Evolutionary conservation across 2,113 vertebrate species (phyloP).

Genomic region (Aegithalos caudatus): DNA sequence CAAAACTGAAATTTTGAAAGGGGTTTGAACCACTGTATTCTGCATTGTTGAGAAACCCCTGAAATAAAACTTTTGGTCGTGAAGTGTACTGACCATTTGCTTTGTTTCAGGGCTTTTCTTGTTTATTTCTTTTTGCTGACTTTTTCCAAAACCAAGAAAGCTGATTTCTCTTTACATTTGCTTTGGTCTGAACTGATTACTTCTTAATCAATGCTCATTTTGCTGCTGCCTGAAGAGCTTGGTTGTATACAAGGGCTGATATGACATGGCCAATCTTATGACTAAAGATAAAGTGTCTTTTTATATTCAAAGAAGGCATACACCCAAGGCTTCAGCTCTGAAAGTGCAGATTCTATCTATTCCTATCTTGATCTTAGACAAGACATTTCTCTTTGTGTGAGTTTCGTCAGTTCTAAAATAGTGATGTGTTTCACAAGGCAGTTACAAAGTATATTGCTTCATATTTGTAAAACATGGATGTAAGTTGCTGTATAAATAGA

Average conservation of each 20-base stretch:
- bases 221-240: neutral
- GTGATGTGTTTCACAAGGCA: neutral
- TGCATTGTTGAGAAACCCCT: neutral
- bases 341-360: neutral
- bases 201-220: neutral
- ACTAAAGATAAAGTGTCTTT: neutral
- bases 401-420: neutral
- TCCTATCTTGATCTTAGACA: neutral
- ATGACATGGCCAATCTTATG: neutral
- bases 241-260: neutral
- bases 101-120: neutral
- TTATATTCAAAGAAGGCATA: neutral
- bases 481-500: neutral
- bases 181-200: neutral
- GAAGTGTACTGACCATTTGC: neutral
- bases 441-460: conserved; percentile 29
- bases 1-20: neutral
- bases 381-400: neutral
- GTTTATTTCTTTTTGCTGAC: neutral
- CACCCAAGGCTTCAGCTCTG: neutral
- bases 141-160: neutral
- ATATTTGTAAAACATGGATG: conserved; percentile 45
- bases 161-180: neutral
- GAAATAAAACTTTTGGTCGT: neutral
- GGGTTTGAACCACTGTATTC: neutral